These are phyloP conservation scores for Mobula birostris DNA, from an alignment of 2,113 vertebrate genomes.

Conservation along the genomic window DNA sequence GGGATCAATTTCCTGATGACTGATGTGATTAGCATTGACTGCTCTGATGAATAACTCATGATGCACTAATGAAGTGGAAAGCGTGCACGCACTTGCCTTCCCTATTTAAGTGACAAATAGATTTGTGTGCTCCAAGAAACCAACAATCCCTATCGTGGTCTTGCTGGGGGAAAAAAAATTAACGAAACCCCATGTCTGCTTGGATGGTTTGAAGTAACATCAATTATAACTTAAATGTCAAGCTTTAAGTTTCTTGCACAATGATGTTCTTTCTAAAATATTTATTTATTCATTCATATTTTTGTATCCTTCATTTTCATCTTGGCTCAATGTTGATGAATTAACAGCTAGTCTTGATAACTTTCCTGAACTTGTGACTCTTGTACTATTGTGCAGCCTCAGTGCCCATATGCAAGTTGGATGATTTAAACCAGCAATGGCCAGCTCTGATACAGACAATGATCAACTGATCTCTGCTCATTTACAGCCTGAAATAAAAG, in stretches of 20 bases:
- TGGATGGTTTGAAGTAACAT: not conserved
- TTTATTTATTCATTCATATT: not conserved
- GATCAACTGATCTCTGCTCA: too few species aligned
- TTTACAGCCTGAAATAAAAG: too few species aligned
- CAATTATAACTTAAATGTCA: not conserved
- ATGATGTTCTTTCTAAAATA: not conserved
- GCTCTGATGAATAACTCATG: slow-evolving; percentile 66
- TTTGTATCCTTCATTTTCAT: not conserved
- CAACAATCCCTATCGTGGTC: not conserved
- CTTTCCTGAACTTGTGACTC: not conserved
- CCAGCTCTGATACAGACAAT: too few species aligned
- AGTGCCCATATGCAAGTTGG: too few species aligned
- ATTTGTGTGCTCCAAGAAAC: not conserved
- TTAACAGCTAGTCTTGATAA: not conserved
- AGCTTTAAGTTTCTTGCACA: not conserved
- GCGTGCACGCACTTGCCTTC: slow-evolving; percentile 51
- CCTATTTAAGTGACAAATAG: not conserved
- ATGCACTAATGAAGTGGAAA: slow-evolving; percentile 73
- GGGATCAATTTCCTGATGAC: slow-evolving; percentile 59
- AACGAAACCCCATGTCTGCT: not conserved
- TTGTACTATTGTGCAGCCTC: not conserved
- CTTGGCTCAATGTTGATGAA: not conserved
- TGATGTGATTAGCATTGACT: slow-evolving; percentile 49
- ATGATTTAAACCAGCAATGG: too few species aligned
- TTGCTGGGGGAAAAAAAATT: not conserved